Conservation (phyloP, 1,140 invertebrate genomes). For the Drosophila pectinifera region DNA sequence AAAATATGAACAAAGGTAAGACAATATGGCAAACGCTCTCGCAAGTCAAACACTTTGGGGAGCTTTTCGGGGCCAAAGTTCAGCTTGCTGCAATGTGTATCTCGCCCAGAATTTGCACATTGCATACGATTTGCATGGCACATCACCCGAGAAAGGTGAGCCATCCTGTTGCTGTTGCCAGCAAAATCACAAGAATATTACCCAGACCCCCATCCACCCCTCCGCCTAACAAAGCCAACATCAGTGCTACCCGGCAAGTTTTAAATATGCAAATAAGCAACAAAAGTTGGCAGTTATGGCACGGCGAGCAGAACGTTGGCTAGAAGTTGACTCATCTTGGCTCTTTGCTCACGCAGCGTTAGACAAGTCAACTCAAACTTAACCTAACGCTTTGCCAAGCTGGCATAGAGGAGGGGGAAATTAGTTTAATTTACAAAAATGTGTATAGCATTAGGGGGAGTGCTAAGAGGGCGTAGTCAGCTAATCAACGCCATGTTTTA, state of each 20-base stretch:
- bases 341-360: constrained; percentile 58
- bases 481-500: constrained; percentile 26
- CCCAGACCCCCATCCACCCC: constrained; percentile 29
- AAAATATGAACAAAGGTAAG: constrained; percentile 64
- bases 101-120: constrained; percentile 62
- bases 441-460: neutral
- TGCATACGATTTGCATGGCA: constrained; percentile 74
- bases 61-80: constrained; percentile 27
- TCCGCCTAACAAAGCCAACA: constrained; percentile 53
- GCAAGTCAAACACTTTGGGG: constrained; percentile 67
- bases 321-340: constrained; percentile 68
- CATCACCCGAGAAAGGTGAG: constrained; percentile 48
- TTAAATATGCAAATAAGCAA: constrained; percentile 81
- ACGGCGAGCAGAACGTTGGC: constrained; percentile 32
- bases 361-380: constrained; percentile 63
- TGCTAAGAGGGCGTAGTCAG: neutral
- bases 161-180: constrained; percentile 16
- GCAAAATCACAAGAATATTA: constrained; percentile 72
- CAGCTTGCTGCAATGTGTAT: constrained; percentile 53
- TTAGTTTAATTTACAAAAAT: constrained; percentile 40
- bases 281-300: constrained; percentile 71
- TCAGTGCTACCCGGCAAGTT: constrained; percentile 40
- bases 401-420: constrained; percentile 5
- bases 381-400: constrained; percentile 43
- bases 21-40: constrained; percentile 70